These are phyloP conservation scores for Pseudorectes ferrugineus DNA, from an alignment of 2,113 vertebrate genomes.

Conservation along the genomic window DNA sequence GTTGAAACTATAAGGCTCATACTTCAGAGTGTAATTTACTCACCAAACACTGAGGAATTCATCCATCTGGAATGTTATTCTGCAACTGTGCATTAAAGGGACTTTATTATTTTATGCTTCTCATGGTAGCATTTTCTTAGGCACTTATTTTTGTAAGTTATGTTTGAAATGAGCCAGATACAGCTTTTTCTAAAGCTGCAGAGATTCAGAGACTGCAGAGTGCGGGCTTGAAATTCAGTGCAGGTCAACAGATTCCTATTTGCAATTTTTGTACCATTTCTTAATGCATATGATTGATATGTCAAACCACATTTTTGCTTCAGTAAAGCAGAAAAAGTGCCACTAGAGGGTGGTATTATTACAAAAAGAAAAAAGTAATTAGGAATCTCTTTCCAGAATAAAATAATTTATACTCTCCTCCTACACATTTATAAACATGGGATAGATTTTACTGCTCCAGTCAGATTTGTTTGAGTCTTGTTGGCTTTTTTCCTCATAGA, in stretches of 20 bases:
- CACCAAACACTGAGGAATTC: not conserved
- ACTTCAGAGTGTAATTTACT: not conserved
- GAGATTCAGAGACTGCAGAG: not conserved
- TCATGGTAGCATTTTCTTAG: not conserved
- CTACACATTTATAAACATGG: not conserved
- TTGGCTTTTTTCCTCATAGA: not conserved
- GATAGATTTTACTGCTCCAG: not conserved
- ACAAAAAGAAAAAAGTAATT: not conserved
- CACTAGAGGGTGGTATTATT: slow-evolving; percentile 47
- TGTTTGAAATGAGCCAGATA: not conserved
- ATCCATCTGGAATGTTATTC: not conserved
- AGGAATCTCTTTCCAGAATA: not conserved
- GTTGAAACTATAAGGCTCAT: not conserved
- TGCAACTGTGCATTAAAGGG: not conserved
- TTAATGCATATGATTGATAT: not conserved
- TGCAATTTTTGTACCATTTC: not conserved
- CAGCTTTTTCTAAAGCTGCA: not conserved
- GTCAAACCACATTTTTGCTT: not conserved
- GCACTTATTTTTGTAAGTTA: not conserved
- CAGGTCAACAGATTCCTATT: not conserved
- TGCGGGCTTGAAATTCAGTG: not conserved
- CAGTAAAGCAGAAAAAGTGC: not conserved
- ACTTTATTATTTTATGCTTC: not conserved
- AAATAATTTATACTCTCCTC: not conserved
- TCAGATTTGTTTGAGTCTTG: not conserved